phyloP scores from a whole-genome alignment of 2,888 invertebrate species.

The Pammene fasciana region DNA sequence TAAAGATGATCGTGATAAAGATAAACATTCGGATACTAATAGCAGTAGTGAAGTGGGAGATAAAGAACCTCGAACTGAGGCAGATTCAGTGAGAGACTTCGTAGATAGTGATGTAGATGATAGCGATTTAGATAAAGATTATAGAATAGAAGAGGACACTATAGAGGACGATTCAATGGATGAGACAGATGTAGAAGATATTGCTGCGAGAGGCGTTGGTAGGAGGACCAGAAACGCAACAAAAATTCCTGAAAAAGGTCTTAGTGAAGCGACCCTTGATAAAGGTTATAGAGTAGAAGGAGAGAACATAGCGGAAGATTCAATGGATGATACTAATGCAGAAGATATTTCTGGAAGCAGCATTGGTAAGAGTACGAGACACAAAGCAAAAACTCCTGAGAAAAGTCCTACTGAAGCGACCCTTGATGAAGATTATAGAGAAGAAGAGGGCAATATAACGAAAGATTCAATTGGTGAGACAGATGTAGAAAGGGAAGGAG shows the following conservation, averaged over 20 bases:
- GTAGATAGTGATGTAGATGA: background rate
- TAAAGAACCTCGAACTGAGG: background rate
- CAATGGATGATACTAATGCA: too few relatives aligned
- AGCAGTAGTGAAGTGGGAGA: background rate
- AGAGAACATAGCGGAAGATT: too few relatives aligned
- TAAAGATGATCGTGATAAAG: background rate
- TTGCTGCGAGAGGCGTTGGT: background rate
- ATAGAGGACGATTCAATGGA: background rate
- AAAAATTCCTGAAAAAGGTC: background rate
- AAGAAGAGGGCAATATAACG: background rate
- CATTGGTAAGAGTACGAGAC: too few relatives aligned
- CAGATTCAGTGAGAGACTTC: background rate
- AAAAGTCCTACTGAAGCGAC: too few relatives aligned
- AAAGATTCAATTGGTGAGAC: background rate
- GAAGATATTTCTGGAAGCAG: too few relatives aligned
- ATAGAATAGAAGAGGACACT: background rate
- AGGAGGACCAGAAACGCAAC: background rate
- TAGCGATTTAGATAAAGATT: slow-evolving; percentile 1
- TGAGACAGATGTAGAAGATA: background rate
- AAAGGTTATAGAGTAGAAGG: too few relatives aligned
- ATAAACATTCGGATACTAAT: background rate
- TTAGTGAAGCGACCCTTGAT: background rate
- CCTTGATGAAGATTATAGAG: background rate
- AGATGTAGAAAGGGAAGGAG: background rate
- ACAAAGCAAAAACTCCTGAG: too few relatives aligned